Evolutionary conservation across 2,113 vertebrate species (phyloP).

Genomic region (Chelonoidis abingdonii): DNA sequence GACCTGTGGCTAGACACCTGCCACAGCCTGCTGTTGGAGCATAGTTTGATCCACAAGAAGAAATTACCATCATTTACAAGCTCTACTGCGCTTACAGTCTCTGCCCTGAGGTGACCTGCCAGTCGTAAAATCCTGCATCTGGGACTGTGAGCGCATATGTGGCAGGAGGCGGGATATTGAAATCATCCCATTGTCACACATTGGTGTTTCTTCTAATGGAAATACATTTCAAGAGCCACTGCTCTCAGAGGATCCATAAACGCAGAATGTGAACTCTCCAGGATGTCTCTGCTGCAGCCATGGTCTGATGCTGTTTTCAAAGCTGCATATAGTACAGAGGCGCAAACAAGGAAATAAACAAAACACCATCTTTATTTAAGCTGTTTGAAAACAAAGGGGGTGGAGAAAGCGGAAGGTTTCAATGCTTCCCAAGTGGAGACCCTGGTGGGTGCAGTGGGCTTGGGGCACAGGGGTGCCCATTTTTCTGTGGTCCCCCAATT

Average conservation of each 20-base stretch:
- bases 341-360: neutral
- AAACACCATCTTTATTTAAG: neutral
- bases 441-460: neutral
- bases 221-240: neutral
- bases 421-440: neutral
- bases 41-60: neutral
- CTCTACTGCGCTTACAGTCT: neutral
- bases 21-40: no score
- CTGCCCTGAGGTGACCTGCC: neutral
- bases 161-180: neutral
- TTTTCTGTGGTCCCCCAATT: no score
- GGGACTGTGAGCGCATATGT: neutral
- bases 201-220: neutral
- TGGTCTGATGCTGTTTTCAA: no score
- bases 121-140: neutral
- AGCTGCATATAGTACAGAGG: neutral
- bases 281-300: neutral
- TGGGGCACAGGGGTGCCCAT: no score
- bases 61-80: neutral
- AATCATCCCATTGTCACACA: neutral
- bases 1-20: neutral
- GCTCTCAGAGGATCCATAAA: neutral
- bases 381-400: neutral
- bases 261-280: neutral
- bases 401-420: no score